These are phyloP conservation scores for Cyclina sinensis DNA, from an alignment of 1,140 invertebrate genomes.

Conservation along the genomic window DNA sequence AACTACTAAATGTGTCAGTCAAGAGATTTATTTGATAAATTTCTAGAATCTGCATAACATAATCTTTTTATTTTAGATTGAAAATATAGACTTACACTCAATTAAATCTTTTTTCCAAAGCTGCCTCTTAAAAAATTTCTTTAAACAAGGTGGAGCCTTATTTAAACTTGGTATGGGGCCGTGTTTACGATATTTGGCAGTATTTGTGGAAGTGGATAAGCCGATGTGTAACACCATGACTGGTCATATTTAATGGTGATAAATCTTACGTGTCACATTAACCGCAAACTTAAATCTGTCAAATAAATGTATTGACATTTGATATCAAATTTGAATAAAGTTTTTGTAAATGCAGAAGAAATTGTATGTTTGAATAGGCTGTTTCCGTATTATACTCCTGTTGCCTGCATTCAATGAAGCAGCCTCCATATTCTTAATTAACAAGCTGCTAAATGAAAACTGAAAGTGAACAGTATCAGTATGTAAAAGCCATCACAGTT, in stretches of 20 bases:
- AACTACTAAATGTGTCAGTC: constrained; percentile 3
- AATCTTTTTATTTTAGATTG: neutral
- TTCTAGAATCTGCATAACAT: neutral
- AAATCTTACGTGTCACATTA: constrained; percentile 32
- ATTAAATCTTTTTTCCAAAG: neutral
- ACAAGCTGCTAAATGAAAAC: too few relatives aligned
- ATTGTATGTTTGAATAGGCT: neutral
- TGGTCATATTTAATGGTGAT: constrained; percentile 16
- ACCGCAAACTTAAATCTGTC: constrained; percentile 48
- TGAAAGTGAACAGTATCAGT: too few relatives aligned
- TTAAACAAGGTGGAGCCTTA: constrained; percentile 4
- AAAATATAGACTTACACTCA: constrained; percentile 1
- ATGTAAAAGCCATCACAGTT: too few relatives aligned
- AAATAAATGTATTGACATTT: constrained; percentile 48
- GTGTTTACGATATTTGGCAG: neutral
- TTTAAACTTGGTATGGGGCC: constrained; percentile 22
- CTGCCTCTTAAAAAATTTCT: neutral
- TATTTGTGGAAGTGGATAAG: neutral
- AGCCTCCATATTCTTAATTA: too few relatives aligned
- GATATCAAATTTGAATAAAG: constrained; percentile 23
- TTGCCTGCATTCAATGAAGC: too few relatives aligned
- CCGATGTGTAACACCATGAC: constrained; percentile 12
- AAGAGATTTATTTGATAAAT: constrained; percentile 4
- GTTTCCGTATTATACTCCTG: too few relatives aligned
- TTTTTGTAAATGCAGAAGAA: neutral